phyloP scores from a whole-genome alignment of 2,113 vertebrate genomes.

The Chamaea fasciata region DNA sequence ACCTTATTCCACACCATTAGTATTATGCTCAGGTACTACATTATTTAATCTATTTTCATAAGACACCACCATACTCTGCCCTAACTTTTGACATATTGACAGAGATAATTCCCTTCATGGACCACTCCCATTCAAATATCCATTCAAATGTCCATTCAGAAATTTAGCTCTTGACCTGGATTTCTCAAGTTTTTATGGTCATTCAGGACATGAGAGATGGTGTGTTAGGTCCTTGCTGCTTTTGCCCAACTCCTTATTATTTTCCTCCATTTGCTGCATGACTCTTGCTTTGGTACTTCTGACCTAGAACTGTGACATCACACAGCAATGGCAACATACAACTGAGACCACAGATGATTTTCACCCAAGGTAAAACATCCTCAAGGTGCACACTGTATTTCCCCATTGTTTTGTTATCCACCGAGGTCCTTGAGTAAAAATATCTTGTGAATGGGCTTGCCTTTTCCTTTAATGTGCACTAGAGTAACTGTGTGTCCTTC shows the following conservation, averaged over 20 bases:
- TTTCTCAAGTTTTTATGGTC: background rate
- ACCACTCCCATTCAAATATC: background rate
- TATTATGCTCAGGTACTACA: background rate
- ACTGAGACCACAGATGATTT: background rate
- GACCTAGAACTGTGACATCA: background rate
- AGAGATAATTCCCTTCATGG: background rate
- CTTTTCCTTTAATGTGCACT: background rate
- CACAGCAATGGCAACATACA: background rate
- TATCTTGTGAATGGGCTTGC: background rate
- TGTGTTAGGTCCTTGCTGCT: background rate
- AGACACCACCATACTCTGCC: background rate
- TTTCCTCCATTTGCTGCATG: background rate
- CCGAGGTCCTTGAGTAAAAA: background rate
- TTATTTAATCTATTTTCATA: background rate
- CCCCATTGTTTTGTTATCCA: background rate
- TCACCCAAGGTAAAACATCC: background rate
- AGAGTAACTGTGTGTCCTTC: background rate
- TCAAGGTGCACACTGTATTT: background rate
- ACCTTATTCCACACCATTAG: background rate
- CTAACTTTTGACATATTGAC: background rate
- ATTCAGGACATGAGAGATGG: background rate
- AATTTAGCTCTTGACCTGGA: background rate
- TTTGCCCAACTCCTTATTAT: background rate
- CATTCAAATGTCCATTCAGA: background rate
- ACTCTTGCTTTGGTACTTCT: background rate